Base-by-base conservation (phyloP, 2,888 invertebrate genomes). In the Pandemis heparana region DNA sequence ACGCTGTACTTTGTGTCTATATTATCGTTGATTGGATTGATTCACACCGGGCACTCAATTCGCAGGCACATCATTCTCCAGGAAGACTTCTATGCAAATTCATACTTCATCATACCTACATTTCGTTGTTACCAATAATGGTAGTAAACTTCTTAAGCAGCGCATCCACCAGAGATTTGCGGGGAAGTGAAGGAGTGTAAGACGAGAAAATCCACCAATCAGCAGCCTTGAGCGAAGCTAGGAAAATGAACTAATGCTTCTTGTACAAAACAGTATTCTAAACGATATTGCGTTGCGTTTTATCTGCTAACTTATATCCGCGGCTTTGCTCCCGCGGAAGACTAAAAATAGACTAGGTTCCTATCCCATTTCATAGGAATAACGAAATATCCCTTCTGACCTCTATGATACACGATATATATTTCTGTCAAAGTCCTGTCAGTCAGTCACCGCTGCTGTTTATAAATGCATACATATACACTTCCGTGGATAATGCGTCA, bases 401-500 rank as follows among this genome's bases (percentile, higher is more conserved):
- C 23, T 23, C 1, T 23, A 32, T 2, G 23, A 32, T 32, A 32
- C 23, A 32, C 23, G 23, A 32, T 32, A 32, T 32, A 32, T 32
- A 32, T 32, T 32, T 32, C 23, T 32, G 23, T 1, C 23, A 32
- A 23, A 23, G 23, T 32, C 23, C 23, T 32, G 23, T 32, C 23
- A 32, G 23, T 32, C 23, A 32, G 23, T 32, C 23, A 32, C 23
- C 23, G 2, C 23, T 32, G 23, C 23, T 32, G 23, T 32, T 32
- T 2, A 32, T 32, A 32, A 2, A 70, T 70, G 51, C 51, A 65
- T 69, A 61, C 65, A 48, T 59, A 51, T 23, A 73, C 71, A 77
- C 82, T 87, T 86, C 84, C 86, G 84, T 76, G 77, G 77, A 65
- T 76, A 80, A 78, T 85, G 84, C 88, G 87, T 88, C 87, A 87